A percentile compares a stretch with the other conserved stretches of the same genome.
Conservation (phyloP, 2,797 vertebrate species). For the Diglossa cyanea region DNA sequence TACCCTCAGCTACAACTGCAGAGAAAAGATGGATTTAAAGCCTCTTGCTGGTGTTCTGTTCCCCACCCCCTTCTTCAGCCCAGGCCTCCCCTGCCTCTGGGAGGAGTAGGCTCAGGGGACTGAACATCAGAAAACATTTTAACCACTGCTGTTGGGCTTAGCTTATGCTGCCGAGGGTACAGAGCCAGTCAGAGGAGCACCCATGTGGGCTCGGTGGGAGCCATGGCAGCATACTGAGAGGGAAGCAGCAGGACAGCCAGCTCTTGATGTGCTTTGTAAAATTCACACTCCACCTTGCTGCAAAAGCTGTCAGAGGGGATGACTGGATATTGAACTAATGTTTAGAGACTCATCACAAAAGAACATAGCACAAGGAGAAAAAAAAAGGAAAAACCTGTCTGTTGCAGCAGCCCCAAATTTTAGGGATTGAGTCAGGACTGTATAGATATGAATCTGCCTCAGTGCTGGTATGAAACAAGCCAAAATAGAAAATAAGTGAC, state of each 20-base stretch:
- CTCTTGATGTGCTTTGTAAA: neutral
- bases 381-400: neutral
- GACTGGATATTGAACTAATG: neutral
- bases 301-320: neutral
- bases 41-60: neutral
- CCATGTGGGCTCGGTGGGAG: accelerated
- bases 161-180: neutral
- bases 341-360: neutral
- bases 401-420: neutral
- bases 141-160: neutral
- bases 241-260: neutral
- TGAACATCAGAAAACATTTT: neutral
- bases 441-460: neutral
- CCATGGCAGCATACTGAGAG: neutral
- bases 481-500: neutral
- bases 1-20: neutral
- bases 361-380: neutral
- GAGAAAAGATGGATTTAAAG: neutral
- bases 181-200: neutral
- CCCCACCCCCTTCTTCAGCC: neutral
- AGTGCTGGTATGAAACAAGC: neutral
- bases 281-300: neutral
- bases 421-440: neutral
- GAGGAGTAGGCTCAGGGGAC: neutral
- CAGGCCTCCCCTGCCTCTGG: neutral